phyloP scores from a whole-genome alignment of 2,888 invertebrate species.

The Eupithecia abbreviata region DNA sequence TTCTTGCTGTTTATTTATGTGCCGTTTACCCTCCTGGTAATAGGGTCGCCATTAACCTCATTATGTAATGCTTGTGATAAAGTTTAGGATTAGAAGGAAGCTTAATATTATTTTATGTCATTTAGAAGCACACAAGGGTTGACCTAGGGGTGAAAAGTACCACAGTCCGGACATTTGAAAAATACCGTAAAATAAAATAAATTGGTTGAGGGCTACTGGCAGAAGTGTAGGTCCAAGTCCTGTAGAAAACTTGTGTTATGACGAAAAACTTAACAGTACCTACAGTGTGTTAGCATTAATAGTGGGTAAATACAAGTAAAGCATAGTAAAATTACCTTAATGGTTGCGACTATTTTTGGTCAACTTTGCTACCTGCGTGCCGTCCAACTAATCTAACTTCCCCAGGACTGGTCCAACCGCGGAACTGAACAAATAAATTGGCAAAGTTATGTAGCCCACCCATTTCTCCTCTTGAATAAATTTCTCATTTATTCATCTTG shows the following conservation, averaged over 20 bases:
- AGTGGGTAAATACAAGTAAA: too few relatives aligned
- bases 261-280: too few relatives aligned
- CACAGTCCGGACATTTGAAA: too few relatives aligned
- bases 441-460: constrained; percentile 36
- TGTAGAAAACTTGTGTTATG: too few relatives aligned
- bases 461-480: constrained; percentile 40
- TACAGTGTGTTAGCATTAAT: too few relatives aligned
- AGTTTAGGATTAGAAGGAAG: neutral
- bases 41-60: constrained; percentile 1
- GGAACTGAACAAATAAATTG: constrained; percentile 44
- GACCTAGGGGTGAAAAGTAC: too few relatives aligned
- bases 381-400: constrained; percentile 33
- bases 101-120: too few relatives aligned
- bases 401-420: constrained; percentile 31
- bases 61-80: neutral
- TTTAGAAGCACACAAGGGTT: too few relatives aligned
- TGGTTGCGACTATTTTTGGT: neutral
- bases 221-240: too few relatives aligned
- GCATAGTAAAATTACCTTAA: neutral
- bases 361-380: constrained; percentile 1
- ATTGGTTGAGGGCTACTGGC: too few relatives aligned
- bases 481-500: constrained; percentile 42
- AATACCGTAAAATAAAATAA: too few relatives aligned
- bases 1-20: constrained; percentile 23
- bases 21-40: neutral